A percentile compares a stretch with the other conserved stretches of the same genome.
These are phyloP conservation scores for Galagoides demidoff DNA, from an alignment of 2,797 vertebrate species.

Conservation along the genomic window DNA sequence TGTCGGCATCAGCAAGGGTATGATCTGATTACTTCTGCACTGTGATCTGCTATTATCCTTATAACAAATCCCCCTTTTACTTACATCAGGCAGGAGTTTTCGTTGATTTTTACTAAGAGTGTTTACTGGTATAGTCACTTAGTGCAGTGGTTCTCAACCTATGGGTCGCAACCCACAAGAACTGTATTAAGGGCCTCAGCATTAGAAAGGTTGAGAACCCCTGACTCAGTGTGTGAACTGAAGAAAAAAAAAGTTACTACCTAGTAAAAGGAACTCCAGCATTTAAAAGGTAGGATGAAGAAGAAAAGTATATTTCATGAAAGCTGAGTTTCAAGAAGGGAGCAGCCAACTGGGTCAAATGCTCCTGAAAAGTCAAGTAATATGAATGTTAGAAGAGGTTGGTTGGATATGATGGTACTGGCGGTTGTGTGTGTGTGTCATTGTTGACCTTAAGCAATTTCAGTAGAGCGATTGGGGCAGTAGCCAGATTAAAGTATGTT, in stretches of 20 bases:
- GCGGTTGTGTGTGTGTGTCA: background rate
- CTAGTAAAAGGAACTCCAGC: background rate
- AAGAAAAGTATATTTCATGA: background rate
- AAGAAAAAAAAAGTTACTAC: background rate
- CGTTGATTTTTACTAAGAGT: background rate
- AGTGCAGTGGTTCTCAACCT: too few relatives aligned
- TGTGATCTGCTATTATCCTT: background rate
- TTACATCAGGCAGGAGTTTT: background rate
- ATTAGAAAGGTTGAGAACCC: too few relatives aligned
- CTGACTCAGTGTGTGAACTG: background rate
- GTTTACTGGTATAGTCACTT: background rate
- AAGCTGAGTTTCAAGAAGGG: background rate
- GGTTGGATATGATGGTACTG: background rate
- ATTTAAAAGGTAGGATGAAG: background rate
- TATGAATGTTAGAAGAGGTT: background rate
- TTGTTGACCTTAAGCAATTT: background rate
- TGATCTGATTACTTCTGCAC: background rate
- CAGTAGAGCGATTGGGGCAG: background rate
- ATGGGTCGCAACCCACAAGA: too few relatives aligned
- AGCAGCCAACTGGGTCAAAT: background rate
- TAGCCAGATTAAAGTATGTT: background rate
- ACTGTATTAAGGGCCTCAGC: too few relatives aligned
- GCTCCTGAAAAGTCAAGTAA: background rate
- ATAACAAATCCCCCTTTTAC: background rate
- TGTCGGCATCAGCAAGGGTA: background rate